Evolutionary conservation across 2,888 invertebrate genomes (phyloP), one percentile per base, ranked within the genome.

Genomic region (Dynastes grantii): DNA sequence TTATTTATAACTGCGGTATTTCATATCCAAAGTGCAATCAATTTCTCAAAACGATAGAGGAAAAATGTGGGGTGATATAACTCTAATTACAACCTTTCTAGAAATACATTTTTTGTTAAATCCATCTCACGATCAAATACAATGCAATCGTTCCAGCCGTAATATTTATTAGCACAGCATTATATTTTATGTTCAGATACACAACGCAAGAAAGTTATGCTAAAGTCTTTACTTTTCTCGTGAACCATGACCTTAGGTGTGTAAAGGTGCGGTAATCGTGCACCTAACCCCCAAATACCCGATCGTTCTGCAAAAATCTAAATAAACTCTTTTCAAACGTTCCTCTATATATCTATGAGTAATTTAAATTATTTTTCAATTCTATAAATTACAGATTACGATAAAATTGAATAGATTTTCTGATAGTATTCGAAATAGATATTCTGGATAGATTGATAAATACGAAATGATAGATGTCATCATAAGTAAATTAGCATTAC

Each of bases 211-310:
- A 67, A 67, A 67, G 67, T 67, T 67, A 49, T 49, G 67, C 67
- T 67, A 67, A 27, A 67, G 67, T 67, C 67, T 67, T 32, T 67
- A 67, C 67, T 67, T 67, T 67, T 67, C 67, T 67, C 67, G 67
- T 67, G 67, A 67, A 67, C 67, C 67, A 67, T 67, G 67, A 67
- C 67, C 67, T 67, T 67, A 67, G 67, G 67, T 67, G 67, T 67
- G 67, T 67, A 67, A 67, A 67, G 67, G 67, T 45, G 67, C 67
- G 67, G 67, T 67, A 45, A 67, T 67, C 67, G 67, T 67, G 67
- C 67, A 67, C 67, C 67, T 67, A 67, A 67, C 67, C 67, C 67
- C 67, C 67, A 67, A 67, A 67, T 67, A 67, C 67, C 67, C 67
- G 67, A 40, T 45, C 32, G 45, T 45, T 49, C 49, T 45, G 45